Conservation (phyloP, 2,888 invertebrate species). For the Erebia epiphron region DNA sequence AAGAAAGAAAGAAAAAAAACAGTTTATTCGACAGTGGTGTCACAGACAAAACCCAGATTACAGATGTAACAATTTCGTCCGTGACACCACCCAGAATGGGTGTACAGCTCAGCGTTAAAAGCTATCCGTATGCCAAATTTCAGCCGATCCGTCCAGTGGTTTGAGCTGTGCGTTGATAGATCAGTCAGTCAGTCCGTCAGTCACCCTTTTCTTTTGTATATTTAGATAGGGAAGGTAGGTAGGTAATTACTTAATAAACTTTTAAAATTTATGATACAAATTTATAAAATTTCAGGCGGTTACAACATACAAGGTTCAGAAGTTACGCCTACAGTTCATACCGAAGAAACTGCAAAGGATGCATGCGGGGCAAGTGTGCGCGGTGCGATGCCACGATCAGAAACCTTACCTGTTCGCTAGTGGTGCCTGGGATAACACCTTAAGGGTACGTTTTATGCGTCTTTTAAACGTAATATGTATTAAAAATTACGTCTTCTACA, state of each 20-base stretch:
- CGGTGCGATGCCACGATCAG: conserved; percentile 73
- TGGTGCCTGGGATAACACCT: conserved; percentile 82
- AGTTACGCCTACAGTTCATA: conserved; percentile 69
- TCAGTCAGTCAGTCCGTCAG: too few species aligned
- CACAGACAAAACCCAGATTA: too few species aligned
- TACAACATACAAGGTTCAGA: conserved; percentile 70
- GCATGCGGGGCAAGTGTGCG: conserved; percentile 70
- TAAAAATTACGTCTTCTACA: too few species aligned
- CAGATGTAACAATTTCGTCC: too few species aligned
- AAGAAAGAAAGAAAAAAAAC: too few species aligned
- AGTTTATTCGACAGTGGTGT: too few species aligned
- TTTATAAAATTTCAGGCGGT: conserved; percentile 50
- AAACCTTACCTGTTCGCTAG: conserved; percentile 71
- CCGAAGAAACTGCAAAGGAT: conserved; percentile 74
- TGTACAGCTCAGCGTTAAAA: too few species aligned
- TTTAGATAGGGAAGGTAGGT: neutral
- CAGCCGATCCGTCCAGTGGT: too few species aligned
- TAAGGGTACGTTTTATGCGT: conserved; percentile 64
- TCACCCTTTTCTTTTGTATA: neutral
- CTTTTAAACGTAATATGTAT: too few species aligned
- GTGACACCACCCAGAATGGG: too few species aligned
- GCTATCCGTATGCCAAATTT: too few species aligned
- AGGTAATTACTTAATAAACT: neutral
- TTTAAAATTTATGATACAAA: neutral
- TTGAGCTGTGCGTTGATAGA: too few species aligned